phyloP scores from a whole-genome alignment of 1,140 invertebrate species.

The Hylaeus volcanicus region DNA sequence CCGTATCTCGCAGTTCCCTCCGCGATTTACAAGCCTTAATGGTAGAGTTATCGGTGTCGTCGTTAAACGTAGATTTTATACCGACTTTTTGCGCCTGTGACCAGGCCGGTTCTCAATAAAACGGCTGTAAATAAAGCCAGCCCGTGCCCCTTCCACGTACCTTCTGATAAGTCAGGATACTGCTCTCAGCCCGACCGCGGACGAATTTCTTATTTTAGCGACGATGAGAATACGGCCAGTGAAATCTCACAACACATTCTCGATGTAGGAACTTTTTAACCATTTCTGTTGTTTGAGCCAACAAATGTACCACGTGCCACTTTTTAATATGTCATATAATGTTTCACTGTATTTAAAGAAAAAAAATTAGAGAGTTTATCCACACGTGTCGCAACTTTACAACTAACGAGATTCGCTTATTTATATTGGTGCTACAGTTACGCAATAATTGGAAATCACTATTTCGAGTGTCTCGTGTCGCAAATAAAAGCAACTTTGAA shows the following conservation, averaged over 20 bases:
- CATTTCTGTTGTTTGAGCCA: too few relatives aligned
- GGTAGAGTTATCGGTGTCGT: constrained; percentile 47
- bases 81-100: not conserved
- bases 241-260: not conserved
- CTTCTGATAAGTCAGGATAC: constrained; percentile 3
- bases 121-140: constrained; percentile 29
- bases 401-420: too few relatives aligned
- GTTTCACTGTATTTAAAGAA: too few relatives aligned
- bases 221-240: not conserved
- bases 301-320: too few relatives aligned
- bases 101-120: constrained; percentile 32
- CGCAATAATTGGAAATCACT: too few relatives aligned
- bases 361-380: too few relatives aligned
- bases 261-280: not conserved
- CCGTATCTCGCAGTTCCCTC: constrained; percentile 21
- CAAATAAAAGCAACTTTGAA: too few relatives aligned
- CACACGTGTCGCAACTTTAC: too few relatives aligned
- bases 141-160: not conserved
- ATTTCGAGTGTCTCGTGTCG: too few relatives aligned
- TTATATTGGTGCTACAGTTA: too few relatives aligned
- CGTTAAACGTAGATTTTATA: constrained; percentile 46
- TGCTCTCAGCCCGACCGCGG: not conserved
- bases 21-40: constrained; percentile 51
- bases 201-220: constrained; percentile 28
- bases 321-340: too few relatives aligned